A percentile compares a stretch with the other conserved stretches of the same genome.
These are phyloP conservation scores for Drosophila maculinotata DNA, from an alignment of 2,888 invertebrate species.

Conservation along the genomic window DNA sequence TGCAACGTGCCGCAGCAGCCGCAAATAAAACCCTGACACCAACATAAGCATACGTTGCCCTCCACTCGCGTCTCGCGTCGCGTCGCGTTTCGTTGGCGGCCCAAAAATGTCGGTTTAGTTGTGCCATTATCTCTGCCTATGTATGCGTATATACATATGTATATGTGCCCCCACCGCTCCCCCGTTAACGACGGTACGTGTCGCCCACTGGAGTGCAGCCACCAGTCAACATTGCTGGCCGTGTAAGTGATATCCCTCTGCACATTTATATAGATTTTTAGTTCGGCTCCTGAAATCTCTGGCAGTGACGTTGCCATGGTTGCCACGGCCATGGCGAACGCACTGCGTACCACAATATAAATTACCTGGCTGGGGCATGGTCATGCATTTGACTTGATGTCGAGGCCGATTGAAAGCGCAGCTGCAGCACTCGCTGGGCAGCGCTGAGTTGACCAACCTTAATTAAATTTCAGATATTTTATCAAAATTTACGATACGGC, in stretches of 20 bases:
- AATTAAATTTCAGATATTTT: constrained; percentile 74
- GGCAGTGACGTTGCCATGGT: constrained; percentile 27
- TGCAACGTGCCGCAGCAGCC: constrained; percentile 57
- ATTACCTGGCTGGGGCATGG: constrained; percentile 43
- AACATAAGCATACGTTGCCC: constrained; percentile 32
- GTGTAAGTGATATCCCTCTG: constrained; percentile 68
- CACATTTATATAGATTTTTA: constrained; percentile 51
- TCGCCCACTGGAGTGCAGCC: constrained; percentile 43
- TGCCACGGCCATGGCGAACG: constrained; percentile 13
- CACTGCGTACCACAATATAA: constrained; percentile 43
- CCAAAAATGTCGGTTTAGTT: constrained; percentile 75
- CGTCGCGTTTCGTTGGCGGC: constrained; percentile 39
- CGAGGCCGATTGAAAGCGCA: constrained; percentile 29
- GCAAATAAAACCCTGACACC: constrained; percentile 66
- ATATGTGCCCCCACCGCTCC: constrained; percentile 3
- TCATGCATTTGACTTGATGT: constrained; percentile 38
- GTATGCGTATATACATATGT: constrained; percentile 8
- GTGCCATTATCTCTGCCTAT: constrained; percentile 57
- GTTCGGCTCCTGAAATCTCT: constrained; percentile 38
- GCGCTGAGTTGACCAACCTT: constrained; percentile 37
- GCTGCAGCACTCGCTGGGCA: constrained; percentile 11
- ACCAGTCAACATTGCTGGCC: constrained; percentile 32
- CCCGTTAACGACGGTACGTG: constrained; percentile 37
- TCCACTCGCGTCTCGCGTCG: constrained; percentile 31
- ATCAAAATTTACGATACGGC: constrained; percentile 66